Evolutionary conservation across 2,113 vertebrate species (phyloP).

Genomic region (Procavia capensis): DNA sequence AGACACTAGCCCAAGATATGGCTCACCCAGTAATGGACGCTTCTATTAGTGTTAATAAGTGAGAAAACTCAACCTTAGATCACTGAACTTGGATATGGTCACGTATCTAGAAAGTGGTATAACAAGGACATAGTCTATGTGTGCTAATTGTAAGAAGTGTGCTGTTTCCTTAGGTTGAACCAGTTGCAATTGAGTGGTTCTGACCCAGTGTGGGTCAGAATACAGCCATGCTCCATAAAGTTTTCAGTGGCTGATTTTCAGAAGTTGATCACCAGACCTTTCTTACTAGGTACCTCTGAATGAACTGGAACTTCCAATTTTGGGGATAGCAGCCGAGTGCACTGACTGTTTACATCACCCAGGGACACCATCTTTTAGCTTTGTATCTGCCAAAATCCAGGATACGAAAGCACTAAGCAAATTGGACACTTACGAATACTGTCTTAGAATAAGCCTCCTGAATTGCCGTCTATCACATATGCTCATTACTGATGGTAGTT

Average conservation of each 20-base stretch:
- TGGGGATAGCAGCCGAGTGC: not conserved
- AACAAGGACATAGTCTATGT: accelerated
- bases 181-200: not conserved
- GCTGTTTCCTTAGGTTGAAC: not conserved
- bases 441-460: not conserved
- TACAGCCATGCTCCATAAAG: not conserved
- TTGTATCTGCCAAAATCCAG: not conserved
- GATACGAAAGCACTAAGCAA: not conserved
- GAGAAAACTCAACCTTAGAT: not conserved
- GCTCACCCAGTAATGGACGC: not conserved
- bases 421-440: accelerated
- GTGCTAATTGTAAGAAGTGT: no score
- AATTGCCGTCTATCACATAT: accelerated
- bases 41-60: not conserved
- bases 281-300: not conserved
- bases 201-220: not conserved
- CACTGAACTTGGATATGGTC: not conserved
- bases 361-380: not conserved
- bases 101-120: not conserved
- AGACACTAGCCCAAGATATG: not conserved
- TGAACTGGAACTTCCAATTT: not conserved
- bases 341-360: not conserved
- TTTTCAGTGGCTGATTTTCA: not conserved
- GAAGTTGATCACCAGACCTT: not conserved
- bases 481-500: accelerated